Base-by-base conservation (phyloP, 1,140 invertebrate genomes). In the Kradibia gibbosae region DNA sequence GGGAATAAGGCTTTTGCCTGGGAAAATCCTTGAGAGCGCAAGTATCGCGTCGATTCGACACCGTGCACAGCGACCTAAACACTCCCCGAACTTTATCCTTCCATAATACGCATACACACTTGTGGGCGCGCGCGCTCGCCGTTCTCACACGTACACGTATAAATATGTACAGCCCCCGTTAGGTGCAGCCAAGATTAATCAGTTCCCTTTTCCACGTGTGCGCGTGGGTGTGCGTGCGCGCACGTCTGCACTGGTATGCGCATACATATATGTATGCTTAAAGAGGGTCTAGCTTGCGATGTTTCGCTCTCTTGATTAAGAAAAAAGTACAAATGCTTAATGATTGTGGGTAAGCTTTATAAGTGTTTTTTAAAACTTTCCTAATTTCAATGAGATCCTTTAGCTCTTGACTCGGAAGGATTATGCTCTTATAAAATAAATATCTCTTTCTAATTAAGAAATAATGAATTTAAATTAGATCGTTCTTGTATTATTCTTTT, bases 1-100 rank as follows among this genome's bases (percentile, higher is more conserved):
- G 62, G 72, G 67, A 82, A 73, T 78, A 73, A 73, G 80, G 74
- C 75, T 72, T 76, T 71, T 55, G 72, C 74, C 74, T 42, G 55
- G 75, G 67, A 72, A 77, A 78, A 78, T 78, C 74, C 80, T 73
- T 22, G 72, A n/a, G 34, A 22, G 36, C 20, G 67, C 55, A 57
- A 78, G 60, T 70, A 67, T 78, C 60, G 55, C 71, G 34, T 60
- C 65, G 80, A 76, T 70, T 70, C 71, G 55, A n/a, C 45, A 48
- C 13, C 74, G 80, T 81, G 80, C 36, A 25, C 72, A 3, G 80
- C 34, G 76, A 81, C 36, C 71, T 81, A 76, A 81, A 76, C 45
- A 73, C 15, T 36, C 28, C n/a, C n/a, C 53, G 1, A 34, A 10
- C 73, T 28, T 53, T 57, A 60, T 60, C 34, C 48, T 22, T 34